Percentiles rank a stretch among this genome's conserved stretches.
phyloP scores from a whole-genome alignment of 30 jellyfish, hydroid and myxozoan genomes.

The Catostylus mosaicus region DNA sequence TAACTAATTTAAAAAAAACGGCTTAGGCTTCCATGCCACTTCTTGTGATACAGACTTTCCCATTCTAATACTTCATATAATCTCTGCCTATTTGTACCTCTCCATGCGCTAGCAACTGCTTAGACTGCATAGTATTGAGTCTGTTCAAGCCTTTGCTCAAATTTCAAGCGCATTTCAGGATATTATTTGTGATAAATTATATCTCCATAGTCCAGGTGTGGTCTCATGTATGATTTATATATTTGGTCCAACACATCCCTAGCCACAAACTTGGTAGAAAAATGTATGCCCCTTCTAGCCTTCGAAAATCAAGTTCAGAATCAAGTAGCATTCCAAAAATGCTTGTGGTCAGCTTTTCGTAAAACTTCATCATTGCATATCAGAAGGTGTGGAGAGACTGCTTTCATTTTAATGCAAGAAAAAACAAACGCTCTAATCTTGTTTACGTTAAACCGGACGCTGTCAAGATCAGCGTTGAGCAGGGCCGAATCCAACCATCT shows the following conservation, averaged over 20 bases:
- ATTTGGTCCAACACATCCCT: conserved; percentile 46
- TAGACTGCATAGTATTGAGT: conserved; percentile 2
- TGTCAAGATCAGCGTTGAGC: too few species aligned
- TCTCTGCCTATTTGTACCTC: too few species aligned
- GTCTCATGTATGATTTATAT: background rate
- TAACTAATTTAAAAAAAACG: too few species aligned
- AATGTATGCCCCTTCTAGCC: conserved; percentile 34
- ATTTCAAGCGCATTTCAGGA: conserved; percentile 36
- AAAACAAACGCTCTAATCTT: conserved; percentile 33
- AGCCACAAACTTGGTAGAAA: conserved; percentile 21
- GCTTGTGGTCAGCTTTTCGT: conserved; percentile 32
- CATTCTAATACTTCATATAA: too few species aligned
- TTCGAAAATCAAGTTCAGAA: conserved; percentile 35
- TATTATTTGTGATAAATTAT: too few species aligned
- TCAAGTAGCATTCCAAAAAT: conserved; percentile 45
- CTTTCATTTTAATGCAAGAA: conserved; percentile 17
- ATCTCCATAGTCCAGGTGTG: conserved; percentile 39
- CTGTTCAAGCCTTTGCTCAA: conserved; percentile 41
- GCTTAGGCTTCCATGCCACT: too few species aligned
- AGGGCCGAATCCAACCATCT: too few species aligned
- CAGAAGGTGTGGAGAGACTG: conserved; percentile 21
- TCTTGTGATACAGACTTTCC: too few species aligned
- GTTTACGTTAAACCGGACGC: too few species aligned
- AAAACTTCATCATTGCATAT: conserved; percentile 34
- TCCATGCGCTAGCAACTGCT: background rate